Percentiles rank a stretch among this genome's conserved stretches.
Evolutionary conservation across 1,140 invertebrate genomes (phyloP).

Genomic region (Babylonia areolata): DNA sequence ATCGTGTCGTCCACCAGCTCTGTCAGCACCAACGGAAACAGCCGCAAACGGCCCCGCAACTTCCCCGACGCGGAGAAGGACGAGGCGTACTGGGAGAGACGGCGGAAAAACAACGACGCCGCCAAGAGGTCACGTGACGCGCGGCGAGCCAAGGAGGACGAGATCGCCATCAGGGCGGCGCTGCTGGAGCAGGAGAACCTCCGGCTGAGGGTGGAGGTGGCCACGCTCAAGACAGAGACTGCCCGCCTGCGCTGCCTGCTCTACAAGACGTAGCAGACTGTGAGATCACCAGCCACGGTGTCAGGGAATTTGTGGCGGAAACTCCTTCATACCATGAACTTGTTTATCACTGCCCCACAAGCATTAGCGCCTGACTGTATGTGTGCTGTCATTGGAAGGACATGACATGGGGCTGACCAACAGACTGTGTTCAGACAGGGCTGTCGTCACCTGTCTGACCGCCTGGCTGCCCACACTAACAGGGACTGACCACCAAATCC

Average conservation of each 20-base stretch:
- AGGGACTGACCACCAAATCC: too few relatives aligned
- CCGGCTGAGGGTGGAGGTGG: slow-evolving; percentile 81
- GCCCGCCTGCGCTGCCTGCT: slow-evolving; percentile 72
- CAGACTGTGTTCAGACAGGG: too few relatives aligned
- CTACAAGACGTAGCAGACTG: slow-evolving; percentile 62
- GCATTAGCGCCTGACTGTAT: too few relatives aligned
- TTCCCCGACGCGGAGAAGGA: slow-evolving; percentile 81
- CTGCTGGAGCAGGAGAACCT: slow-evolving; percentile 90
- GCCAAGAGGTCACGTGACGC: slow-evolving; percentile 95
- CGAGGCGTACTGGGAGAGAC: slow-evolving; percentile 89
- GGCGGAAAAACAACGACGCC: slow-evolving; percentile 95
- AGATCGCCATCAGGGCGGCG: slow-evolving; percentile 90
- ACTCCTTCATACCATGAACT: too few relatives aligned
- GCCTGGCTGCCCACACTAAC: too few relatives aligned
- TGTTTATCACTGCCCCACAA: too few relatives aligned
- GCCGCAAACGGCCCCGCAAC: slow-evolving; percentile 38
- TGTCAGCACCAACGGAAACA: background rate
- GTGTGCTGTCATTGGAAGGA: too few relatives aligned
- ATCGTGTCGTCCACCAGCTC: slow-evolving; percentile 28
- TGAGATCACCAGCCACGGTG: too few relatives aligned
- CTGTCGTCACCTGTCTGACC: too few relatives aligned
- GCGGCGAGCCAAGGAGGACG: slow-evolving; percentile 91
- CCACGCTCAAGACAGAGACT: slow-evolving; percentile 81
- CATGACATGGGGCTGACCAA: too few relatives aligned
- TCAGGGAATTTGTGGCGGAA: too few relatives aligned